These are phyloP conservation scores for Drosophila fungiperda DNA, from an alignment of 2,888 invertebrate species.

Conservation along the genomic window DNA sequence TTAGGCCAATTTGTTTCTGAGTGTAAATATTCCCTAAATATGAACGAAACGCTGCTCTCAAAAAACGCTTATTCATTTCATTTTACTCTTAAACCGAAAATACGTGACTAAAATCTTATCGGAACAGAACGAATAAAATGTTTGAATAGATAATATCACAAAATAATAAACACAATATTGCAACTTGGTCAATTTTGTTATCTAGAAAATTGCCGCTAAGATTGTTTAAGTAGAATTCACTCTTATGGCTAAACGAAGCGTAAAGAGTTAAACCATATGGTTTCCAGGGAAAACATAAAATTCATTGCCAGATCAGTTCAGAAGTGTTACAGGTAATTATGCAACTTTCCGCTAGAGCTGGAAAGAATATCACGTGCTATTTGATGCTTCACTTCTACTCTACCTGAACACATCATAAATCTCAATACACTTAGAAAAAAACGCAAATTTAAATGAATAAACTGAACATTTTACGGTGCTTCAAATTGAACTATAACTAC, in stretches of 20 bases:
- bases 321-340: constrained; percentile 33
- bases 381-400: constrained; percentile 38
- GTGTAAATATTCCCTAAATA: constrained; percentile 5
- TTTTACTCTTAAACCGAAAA: constrained; percentile 13
- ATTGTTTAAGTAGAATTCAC: neutral
- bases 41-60: neutral
- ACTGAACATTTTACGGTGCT: neutral
- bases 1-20: neutral
- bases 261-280: constrained; percentile 27
- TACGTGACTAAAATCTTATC: constrained; percentile 24
- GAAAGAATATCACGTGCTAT: constrained; percentile 40
- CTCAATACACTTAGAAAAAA: constrained; percentile 13
- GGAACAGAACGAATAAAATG: neutral
- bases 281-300: constrained; percentile 24
- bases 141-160: constrained; percentile 22
- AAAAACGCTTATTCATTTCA: constrained; percentile 12
- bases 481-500: neutral
- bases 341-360: constrained; percentile 27
- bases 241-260: constrained; percentile 22
- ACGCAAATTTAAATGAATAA: too few species aligned
- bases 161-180: constrained; percentile 3
- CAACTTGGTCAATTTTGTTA: neutral
- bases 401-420: constrained; percentile 42
- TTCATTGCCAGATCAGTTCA: constrained; percentile 16
- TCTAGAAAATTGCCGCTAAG: neutral